Evolutionary conservation across 2,797 vertebrate genomes (phyloP).

Genomic region (Poecilia velifera): DNA sequence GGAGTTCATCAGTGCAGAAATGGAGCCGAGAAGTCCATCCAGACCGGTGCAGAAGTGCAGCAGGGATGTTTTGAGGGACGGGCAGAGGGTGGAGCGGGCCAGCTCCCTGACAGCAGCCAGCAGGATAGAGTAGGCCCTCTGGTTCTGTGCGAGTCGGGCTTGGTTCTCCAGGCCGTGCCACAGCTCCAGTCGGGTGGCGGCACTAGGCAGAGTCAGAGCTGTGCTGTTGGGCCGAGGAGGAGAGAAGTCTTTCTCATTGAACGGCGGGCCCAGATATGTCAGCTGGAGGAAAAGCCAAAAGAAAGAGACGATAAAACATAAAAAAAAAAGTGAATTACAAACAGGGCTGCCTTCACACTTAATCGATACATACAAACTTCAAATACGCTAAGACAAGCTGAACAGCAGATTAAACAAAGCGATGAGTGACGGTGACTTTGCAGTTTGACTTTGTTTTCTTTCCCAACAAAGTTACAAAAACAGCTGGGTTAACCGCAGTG

Average conservation of each 20-base stretch:
- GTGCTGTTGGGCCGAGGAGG: constrained; percentile 90
- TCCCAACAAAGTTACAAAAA: constrained; percentile 24
- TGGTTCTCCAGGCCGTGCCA: constrained; percentile 95
- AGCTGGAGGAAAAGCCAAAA: constrained; percentile 77
- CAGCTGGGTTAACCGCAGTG: constrained; percentile 15
- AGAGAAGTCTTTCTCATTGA: constrained; percentile 96
- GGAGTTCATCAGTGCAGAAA: constrained; percentile 91
- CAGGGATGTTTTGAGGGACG: constrained; percentile 89
- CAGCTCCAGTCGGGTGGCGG: constrained; percentile 91
- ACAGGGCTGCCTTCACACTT: not conserved
- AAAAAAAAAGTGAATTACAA: not conserved
- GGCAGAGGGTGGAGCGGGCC: constrained; percentile 86
- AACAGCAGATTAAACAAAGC: not conserved
- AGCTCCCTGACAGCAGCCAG: constrained; percentile 90
- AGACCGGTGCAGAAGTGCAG: constrained; percentile 94
- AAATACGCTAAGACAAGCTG: constrained; percentile 1
- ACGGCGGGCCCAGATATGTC: constrained; percentile 94
- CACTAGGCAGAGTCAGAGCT: constrained; percentile 89
- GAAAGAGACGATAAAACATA: not conserved
- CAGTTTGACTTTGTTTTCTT: constrained; percentile 34
- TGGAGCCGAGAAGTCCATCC: constrained; percentile 92
- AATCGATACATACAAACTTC: not conserved
- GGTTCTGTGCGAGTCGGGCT: constrained; percentile 92
- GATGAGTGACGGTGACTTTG: constrained; percentile 15
- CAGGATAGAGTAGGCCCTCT: constrained; percentile 92